Base-by-base conservation (phyloP, 1,140 invertebrate genomes). In the Zaprionus kolodkinae region DNA sequence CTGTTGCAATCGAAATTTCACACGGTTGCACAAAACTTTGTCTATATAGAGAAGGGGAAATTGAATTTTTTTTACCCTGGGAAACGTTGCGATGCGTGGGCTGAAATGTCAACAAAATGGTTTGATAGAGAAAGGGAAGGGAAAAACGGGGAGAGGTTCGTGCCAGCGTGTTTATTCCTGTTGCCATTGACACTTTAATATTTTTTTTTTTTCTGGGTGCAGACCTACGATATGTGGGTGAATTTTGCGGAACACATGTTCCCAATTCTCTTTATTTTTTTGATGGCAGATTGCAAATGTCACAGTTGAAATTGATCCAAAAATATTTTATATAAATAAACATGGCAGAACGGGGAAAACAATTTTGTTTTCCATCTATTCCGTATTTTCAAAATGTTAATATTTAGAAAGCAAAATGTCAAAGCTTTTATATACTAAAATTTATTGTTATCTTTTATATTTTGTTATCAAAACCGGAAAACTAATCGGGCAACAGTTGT, bases 101-200 rank as follows among this genome's bases (percentile, higher is more conserved):
- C 38, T 30, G 25, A 36, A 35, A 25, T 64, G 17, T 17, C 45
- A n/a, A n/a, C 21, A 52, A 54, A 15, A 48, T 48, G 17, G 10
- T 21, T 30, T 30, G 45, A 48, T 21, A n/a, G 10, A 10, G 15
- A 12, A 4, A 10, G 45, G 17, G 17, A 21, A 12, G 3, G 17
- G 0, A 10, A 12, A 50, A 25, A 12, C 3, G 3, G 70, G 38
- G 71, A 21, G 65, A 61, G 65, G 64, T 60, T 60, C 64, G 21
- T 21, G 71, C 45, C 57, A 45, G 40, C 40, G n/a, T 45, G 40
- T 45, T 45, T 45, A 10, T 62, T 35, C 71, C 65, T 38, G 72
- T 74, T 74, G 72, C 59, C 66, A 70, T 63, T 74, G 72, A 63
- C 66, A 63, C 50, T 69, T 74, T 55, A n/a, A n/a, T n/a, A 21